Percentiles rank a stretch among this genome's conserved stretches.
These are phyloP conservation scores for Idris sp. DNA, from an alignment of 1,140 invertebrate genomes.

Conservation along the genomic window DNA sequence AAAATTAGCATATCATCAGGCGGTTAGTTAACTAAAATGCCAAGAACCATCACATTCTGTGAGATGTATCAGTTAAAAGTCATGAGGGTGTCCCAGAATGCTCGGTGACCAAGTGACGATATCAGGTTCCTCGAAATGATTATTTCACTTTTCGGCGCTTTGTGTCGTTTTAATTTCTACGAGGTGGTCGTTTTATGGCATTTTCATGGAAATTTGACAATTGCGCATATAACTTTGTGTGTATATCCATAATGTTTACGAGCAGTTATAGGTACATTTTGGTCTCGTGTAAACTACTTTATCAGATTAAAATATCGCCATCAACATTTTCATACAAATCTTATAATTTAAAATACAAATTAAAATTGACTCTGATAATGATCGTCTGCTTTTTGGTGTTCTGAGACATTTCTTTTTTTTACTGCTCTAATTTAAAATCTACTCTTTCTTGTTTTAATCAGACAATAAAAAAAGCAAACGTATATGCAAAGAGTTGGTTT, in stretches of 20 bases:
- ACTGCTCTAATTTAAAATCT: too few species aligned
- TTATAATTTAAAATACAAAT: constrained; percentile 25
- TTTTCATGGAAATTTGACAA: constrained; percentile 43
- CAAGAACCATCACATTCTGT: too few species aligned
- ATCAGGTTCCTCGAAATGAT: constrained; percentile 34
- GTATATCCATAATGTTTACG: constrained; percentile 14
- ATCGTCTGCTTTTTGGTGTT: constrained; percentile 1
- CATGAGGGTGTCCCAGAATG: constrained; percentile 16
- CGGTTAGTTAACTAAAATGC: too few species aligned
- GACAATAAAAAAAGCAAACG: too few species aligned
- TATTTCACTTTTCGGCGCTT: constrained; percentile 48
- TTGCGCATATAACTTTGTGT: constrained; percentile 6
- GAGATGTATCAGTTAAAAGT: constrained; percentile 12
- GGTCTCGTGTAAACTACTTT: constrained; percentile 10
- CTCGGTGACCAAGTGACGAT: constrained; percentile 5
- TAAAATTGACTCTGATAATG: constrained; percentile 11
- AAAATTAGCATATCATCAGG: too few species aligned
- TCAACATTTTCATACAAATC: constrained; percentile 22
- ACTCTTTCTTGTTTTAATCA: too few species aligned
- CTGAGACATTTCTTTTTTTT: too few species aligned
- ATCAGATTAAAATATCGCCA: constrained; percentile 10
- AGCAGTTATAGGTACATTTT: constrained; percentile 15
- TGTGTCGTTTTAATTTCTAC: constrained; percentile 25
- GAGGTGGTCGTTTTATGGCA: constrained; percentile 15
- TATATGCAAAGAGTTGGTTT: too few species aligned